These are phyloP conservation scores for Tenualosa thibaudeaui DNA, from an alignment of 2,797 vertebrate species.

Conservation along the genomic window DNA sequence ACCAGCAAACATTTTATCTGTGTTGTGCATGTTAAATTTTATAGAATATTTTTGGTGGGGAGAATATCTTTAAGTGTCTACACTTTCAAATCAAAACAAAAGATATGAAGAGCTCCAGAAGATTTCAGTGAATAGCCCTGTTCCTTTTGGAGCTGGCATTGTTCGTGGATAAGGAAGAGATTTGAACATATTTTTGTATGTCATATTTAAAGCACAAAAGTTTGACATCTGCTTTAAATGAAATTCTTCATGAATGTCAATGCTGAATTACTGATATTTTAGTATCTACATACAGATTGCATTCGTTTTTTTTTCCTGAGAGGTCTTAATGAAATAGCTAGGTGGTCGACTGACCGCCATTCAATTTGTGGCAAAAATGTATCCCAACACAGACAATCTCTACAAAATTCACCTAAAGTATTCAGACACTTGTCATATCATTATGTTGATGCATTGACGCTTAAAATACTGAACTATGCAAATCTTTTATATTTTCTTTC, in stretches of 20 bases:
- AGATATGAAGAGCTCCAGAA: not conserved
- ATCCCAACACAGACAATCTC: too few species aligned
- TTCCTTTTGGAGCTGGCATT: conserved; percentile 2
- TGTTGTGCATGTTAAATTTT: conserved; percentile 65
- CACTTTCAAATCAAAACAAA: conserved; percentile 16
- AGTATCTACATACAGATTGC: not conserved
- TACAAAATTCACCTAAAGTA: not conserved
- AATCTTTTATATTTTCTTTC: not conserved
- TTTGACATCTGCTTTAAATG: conserved; percentile 4
- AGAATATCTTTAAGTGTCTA: conserved; percentile 4
- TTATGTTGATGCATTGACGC: not conserved
- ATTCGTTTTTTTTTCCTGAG: not conserved
- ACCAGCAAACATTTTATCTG: conserved; percentile 46
- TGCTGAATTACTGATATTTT: not conserved
- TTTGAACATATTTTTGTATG: not conserved
- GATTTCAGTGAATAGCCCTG: not conserved
- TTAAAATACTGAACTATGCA: conserved; percentile 14
- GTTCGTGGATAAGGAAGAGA: not conserved
- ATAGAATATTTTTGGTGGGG: conserved; percentile 33
- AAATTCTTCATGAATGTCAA: not conserved
- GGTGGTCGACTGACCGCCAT: not conserved
- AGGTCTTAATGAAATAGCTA: not conserved
- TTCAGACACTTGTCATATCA: not conserved
- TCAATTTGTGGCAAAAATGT: too few species aligned
- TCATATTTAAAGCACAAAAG: not conserved